phyloP scores from a whole-genome alignment of 2,888 invertebrate species.

The Chromoteleia sp. region DNA sequence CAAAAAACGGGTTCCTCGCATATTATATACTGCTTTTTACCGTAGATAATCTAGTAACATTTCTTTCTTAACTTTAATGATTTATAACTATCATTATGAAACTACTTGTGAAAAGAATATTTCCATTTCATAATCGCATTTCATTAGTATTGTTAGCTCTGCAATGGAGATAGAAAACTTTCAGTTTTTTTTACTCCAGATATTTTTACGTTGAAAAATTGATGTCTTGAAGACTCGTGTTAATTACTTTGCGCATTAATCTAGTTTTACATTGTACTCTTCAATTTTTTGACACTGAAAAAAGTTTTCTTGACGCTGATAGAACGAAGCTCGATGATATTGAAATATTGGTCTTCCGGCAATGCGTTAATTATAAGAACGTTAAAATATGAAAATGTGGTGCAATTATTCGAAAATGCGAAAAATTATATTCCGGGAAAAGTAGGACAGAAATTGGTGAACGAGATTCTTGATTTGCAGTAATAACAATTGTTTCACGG shows the following conservation, averaged over 20 bases:
- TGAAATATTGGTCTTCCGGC: not conserved
- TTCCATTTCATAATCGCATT: no score
- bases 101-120: no score
- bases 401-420: not conserved
- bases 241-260: conserved; percentile 1
- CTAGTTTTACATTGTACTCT: not conserved
- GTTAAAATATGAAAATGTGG: not conserved
- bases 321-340: not conserved
- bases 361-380: not conserved
- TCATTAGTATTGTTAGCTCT: no score
- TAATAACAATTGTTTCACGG: not conserved
- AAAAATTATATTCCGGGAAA: not conserved
- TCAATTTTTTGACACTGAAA: not conserved
- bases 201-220: conserved; percentile 7
- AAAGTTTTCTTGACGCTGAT: no score
- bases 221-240: not conserved
- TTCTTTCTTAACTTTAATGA: no score
- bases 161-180: no score
- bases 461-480: not conserved
- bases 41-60: no score
- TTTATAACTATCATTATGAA: no score
- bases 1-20: no score
- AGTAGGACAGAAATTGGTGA: not conserved
- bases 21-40: no score
- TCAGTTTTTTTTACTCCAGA: not conserved